Evolutionary conservation across 2,888 invertebrate species (phyloP), one percentile per base, ranked within the genome.

Genomic region (Listrodromus nycthemerus): DNA sequence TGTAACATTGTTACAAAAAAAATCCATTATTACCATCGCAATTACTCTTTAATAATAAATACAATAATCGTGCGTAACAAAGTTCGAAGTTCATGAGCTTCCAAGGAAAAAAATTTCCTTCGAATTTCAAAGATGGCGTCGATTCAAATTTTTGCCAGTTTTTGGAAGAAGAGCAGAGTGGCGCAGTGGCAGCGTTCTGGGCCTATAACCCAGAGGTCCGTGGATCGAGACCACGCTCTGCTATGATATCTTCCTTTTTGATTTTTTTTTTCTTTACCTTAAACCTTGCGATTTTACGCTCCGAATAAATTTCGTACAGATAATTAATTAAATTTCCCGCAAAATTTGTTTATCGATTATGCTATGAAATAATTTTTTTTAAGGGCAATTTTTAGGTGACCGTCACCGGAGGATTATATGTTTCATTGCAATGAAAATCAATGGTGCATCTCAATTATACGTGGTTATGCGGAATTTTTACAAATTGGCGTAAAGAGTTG

Each of bases 1-100:
- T 99, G 95, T 45, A 96, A 96, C 88, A 89, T 82, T 67, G 74
- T 41, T 10, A 45, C 69, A 63, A n/a, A 58, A 58, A 69, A 58
- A 6, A 65, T 10, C 8, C 61, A 37, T 69, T 48, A 52, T 55
- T 27, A 21, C n/a, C n/a, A n/a, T n/a, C 2, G 1, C 24, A 21
- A 6, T 8, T 10, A 7, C 13, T 27, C 13, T 30, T n/a, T 8
- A 61, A 6, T 16, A 27, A 13, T 13, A 24, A 16, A 13, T 0
- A 24, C 16, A 24, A 16, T 13, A 27, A 24, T n/a, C n/a, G n/a
- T n/a, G n/a, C n/a, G n/a, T n/a, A n/a, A n/a, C n/a, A n/a, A n/a
- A n/a, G n/a, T n/a, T n/a, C n/a, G n/a, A n/a, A n/a, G n/a, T n/a
- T n/a, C n/a, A n/a, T n/a, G n/a, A n/a, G n/a, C n/a, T n/a, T n/a